These are phyloP conservation scores for Eulithis prunata DNA, from an alignment of 2,888 invertebrate species.

Conservation along the genomic window DNA sequence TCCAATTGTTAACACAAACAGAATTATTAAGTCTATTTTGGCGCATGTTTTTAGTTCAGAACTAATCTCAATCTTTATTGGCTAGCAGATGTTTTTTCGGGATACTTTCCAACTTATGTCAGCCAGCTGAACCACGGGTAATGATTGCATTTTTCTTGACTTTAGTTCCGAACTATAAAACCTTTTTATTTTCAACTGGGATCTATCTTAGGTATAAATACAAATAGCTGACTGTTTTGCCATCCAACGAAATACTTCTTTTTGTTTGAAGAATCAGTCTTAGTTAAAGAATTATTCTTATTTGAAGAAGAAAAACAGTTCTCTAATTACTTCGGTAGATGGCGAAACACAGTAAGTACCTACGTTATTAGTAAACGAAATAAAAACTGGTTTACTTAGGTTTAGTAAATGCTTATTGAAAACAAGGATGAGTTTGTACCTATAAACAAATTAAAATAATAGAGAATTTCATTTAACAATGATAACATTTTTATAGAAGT, in stretches of 20 bases:
- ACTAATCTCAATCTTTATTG: background rate
- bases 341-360: background rate
- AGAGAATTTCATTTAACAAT: too few relatives aligned
- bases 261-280: background rate
- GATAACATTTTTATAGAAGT: too few relatives aligned
- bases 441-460: background rate
- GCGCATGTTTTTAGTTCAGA: background rate
- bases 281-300: too few relatives aligned
- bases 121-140: too few relatives aligned
- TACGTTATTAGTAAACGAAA: background rate
- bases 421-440: background rate
- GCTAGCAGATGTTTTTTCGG: background rate
- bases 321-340: background rate
- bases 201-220: background rate
- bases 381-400: background rate
- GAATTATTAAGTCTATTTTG: background rate
- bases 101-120: too few relatives aligned
- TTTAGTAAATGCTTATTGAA: slow-evolving; percentile 13
- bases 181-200: too few relatives aligned
- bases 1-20: slow-evolving; percentile 38
- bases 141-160: too few relatives aligned
- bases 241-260: background rate
- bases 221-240: background rate
- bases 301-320: too few relatives aligned
- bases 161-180: too few relatives aligned